Conservation (phyloP, 2,888 invertebrate species). For the Chrysotoxum bicinctum region DNA sequence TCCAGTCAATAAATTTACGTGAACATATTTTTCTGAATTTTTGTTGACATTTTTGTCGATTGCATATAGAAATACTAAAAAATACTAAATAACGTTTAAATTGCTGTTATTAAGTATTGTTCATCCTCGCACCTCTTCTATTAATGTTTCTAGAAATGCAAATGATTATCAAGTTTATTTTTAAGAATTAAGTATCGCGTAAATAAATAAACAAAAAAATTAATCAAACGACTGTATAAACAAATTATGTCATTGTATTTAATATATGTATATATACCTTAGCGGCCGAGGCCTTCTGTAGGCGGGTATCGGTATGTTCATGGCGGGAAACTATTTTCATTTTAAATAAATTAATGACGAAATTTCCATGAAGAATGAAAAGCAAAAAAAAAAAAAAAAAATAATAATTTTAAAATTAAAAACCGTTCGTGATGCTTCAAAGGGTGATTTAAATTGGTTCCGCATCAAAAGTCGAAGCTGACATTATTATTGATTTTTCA, state of each 20-base stretch:
- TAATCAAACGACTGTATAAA: conserved; percentile 42
- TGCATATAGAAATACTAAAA: background rate
- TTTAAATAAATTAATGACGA: conserved; percentile 53
- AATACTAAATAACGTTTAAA: conserved; percentile 6
- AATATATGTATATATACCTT: background rate
- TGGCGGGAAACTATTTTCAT: conserved; percentile 53
- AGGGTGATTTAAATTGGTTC: conserved; percentile 36
- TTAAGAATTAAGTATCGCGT: conserved; percentile 40
- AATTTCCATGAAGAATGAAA: conserved; percentile 44
- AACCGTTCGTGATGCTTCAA: conserved; percentile 10
- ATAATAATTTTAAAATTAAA: conserved; percentile 5
- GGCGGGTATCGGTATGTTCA: conserved; percentile 17
- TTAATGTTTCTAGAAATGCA: background rate
- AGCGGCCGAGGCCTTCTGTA: conserved; percentile 21
- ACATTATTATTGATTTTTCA: conserved; percentile 32
- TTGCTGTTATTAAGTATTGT: background rate
- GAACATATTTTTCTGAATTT: background rate
- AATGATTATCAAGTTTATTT: background rate
- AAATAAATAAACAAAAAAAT: conserved; percentile 49
- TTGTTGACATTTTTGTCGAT: background rate
- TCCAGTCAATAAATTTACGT: background rate
- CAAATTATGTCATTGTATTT: conserved; percentile 64
- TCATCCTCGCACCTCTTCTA: background rate
- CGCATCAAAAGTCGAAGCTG: conserved; percentile 12
- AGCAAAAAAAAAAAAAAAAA: background rate